Base-by-base conservation (phyloP, 2,797 vertebrate species). In the Enteromius viviparus region DNA sequence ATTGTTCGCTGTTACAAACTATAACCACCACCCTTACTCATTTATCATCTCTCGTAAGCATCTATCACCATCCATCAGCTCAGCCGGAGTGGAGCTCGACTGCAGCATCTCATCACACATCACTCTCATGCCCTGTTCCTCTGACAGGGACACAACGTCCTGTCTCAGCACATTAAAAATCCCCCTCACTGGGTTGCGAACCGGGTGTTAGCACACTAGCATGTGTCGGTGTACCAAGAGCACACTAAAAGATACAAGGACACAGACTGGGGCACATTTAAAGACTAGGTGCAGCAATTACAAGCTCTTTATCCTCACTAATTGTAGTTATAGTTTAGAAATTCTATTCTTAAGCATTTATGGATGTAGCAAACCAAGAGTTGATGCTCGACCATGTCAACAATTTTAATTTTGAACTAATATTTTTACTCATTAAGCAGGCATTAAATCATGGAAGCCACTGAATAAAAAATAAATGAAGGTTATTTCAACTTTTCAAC, bases 111-210 rank as follows among this genome's bases (percentile, higher is more conserved):
- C 76, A 77, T 78, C 77, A 82, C 72, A 83, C 80, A 84, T 86
- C 84, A 81, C 83, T 76, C 60, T 37, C 42, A 32, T 40, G 49
- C 69, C 55, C 69, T 40, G 42, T 72, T 81, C 26, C n/a, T 42
- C 55, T 72, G 80, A 84, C 79, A 72, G 82, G 80, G 79, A 85
- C 82, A 80, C 65, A 84, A 23, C n/a, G 71, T 76, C 74, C 76
- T 77, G 69, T 76, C 76, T 83, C 71, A 68, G 58, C 79, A 76
- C 76, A 79, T 70, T 58, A 64, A 71, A 79, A 72, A 84, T 70
- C 45, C 62, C 55, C 45, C 84, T 68, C 26, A 64, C 65, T 47
- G 42, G 49, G 64, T 34, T 69, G 40, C 37, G 14, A 78, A 77
- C 55, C 11, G 7, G 55, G 55, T 5, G 12, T 58, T 29, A 40